Base-by-base conservation (phyloP, 2,888 invertebrate genomes). In the Teinopalpus imperialis region DNA sequence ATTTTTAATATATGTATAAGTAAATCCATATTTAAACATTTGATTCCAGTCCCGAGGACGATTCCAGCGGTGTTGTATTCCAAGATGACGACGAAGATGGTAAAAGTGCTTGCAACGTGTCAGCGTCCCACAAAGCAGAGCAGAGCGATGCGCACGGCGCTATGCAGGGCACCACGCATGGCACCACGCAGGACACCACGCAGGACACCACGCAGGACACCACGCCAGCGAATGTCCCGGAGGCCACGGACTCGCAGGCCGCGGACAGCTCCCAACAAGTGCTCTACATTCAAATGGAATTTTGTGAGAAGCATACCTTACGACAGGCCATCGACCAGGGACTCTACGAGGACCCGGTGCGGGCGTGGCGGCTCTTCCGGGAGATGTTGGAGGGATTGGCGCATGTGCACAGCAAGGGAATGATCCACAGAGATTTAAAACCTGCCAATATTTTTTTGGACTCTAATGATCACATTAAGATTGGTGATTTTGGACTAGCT, bases 401-500 rank as follows among this genome's bases (percentile, higher is more conserved):
- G 0, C 97, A 98, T 73, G 97, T 98, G 37, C 98, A 98, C 76
- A 95, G 96, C 58, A 95, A 97, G 74, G 97, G 97, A 30, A 94
- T 95, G 90, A 95, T 95, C 43, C 95, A 97, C 70, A 86, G 96
- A 36, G 96, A 96, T 63, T 72, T 96, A 53, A 96, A 96, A 69
- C 95, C 96, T 0, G 97, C 82, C 21, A 99, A 99, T 70, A 97
- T 99, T 66, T 98, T 99, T 79, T 90, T 99, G 70, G 98, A 98
- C 71, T 94, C 93, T 1, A 94, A 95, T 57, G 98, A 98, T 80
- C 97, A 97, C 72, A 97, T 97, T 1, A 99, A 99, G 90, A 99
- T 99, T 54, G 99, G 98, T 6, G 99, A 99, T 80, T 99, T 99
- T 77, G 99, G 99, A 7, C 89, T 99, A 1, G 98, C 99, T 0